phyloP scores from a whole-genome alignment of 2,888 invertebrate genomes.

The Drosophila nr. medialis region DNA sequence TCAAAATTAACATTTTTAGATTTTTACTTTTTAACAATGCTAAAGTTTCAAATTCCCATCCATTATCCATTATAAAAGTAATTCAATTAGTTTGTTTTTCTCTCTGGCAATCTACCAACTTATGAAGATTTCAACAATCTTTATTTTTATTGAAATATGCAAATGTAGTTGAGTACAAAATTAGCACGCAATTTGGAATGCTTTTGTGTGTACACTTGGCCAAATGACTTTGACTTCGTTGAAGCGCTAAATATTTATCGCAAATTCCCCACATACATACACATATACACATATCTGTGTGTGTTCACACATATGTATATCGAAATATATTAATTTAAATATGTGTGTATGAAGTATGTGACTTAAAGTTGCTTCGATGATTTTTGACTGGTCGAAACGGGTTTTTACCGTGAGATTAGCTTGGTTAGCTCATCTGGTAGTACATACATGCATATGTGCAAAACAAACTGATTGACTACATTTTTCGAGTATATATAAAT shows the following conservation, averaged over 20 bases:
- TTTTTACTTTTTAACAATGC: background rate
- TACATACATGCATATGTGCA: background rate
- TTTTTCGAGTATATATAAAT: background rate
- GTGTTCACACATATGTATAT: background rate
- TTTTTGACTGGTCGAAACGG: conserved; percentile 1
- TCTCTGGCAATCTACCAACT: background rate
- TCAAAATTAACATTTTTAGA: background rate
- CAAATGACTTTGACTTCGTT: conserved; percentile 8
- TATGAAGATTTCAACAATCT: background rate
- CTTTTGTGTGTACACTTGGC: background rate
- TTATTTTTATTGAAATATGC: background rate
- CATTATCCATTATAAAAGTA: background rate
- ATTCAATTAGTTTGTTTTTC: background rate
- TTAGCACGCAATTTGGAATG: conserved; percentile 3
- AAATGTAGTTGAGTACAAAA: conserved; percentile 1
- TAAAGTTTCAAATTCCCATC: background rate
- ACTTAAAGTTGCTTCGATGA: background rate
- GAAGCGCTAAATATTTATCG: conserved; percentile 5
- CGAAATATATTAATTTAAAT: background rate
- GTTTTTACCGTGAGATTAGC: background rate
- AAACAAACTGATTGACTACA: background rate
- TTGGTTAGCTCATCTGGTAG: background rate
- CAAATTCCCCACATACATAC: background rate
- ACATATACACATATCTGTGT: background rate
- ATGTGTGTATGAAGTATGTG: background rate